Conservation (phyloP, 2,113 vertebrate genomes). For the Recurvirostra avosetta region DNA sequence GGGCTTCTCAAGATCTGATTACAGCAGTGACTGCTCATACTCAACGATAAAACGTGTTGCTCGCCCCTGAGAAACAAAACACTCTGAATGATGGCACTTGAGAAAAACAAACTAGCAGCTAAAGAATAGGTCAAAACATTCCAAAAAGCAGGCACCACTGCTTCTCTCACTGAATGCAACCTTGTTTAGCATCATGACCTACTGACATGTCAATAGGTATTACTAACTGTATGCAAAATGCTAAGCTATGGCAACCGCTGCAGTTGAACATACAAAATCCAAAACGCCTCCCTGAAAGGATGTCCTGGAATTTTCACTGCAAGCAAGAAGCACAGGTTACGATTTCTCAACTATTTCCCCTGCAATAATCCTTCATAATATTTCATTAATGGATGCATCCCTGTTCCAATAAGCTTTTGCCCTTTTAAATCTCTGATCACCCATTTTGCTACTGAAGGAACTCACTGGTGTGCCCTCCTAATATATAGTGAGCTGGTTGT, state of each 20-base stretch:
- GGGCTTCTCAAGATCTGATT: background rate
- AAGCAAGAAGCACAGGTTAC: background rate
- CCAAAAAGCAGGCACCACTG: background rate
- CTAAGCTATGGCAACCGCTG: background rate
- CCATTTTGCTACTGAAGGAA: background rate
- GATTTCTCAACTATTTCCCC: background rate
- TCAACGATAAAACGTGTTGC: background rate
- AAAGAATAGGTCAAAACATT: background rate
- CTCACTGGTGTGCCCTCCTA: background rate
- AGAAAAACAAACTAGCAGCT: background rate
- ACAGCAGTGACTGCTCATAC: background rate
- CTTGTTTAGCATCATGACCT: background rate
- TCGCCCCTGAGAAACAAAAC: background rate
- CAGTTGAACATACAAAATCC: background rate
- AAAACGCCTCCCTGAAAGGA: background rate
- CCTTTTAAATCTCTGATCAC: background rate
- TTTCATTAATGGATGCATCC: background rate
- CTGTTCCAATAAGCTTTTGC: background rate
- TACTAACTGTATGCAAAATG: background rate
- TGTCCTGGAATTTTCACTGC: background rate
- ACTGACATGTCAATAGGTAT: background rate
- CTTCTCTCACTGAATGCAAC: background rate
- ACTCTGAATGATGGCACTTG: background rate
- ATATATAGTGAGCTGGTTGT: fast-evolving
- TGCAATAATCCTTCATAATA: background rate